phyloP scores from a whole-genome alignment of 2,888 invertebrate genomes.

The Dexiosoma caninum region DNA sequence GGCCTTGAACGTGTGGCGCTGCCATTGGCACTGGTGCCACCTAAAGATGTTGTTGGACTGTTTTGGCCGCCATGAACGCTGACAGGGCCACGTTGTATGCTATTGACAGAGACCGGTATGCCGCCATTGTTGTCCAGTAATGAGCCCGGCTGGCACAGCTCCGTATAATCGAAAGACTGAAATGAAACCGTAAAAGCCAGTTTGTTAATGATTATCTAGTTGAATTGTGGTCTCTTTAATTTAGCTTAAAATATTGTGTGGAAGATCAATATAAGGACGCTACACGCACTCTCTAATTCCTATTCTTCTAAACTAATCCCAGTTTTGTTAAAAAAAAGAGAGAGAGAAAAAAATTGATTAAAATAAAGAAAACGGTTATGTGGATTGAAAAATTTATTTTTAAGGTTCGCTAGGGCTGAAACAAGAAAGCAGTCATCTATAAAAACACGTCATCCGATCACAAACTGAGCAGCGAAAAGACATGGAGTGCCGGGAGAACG shows the following conservation, averaged over 20 bases:
- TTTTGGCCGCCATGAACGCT: constrained; percentile 79
- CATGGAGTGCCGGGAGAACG: not conserved
- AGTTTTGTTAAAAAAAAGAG: constrained; percentile 51
- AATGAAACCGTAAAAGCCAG: constrained; percentile 66
- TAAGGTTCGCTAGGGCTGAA: constrained; percentile 20
- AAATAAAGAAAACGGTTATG: not conserved
- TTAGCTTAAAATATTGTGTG: not conserved
- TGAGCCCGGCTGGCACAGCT: constrained; percentile 86
- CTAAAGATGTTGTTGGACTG: constrained; percentile 78
- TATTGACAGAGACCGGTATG: constrained; percentile 79
- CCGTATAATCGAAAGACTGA: constrained; percentile 95
- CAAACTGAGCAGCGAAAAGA: not conserved
- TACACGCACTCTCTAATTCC: constrained; percentile 53
- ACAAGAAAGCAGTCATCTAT: constrained; percentile 39
- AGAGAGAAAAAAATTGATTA: constrained; percentile 2
- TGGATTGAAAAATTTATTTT: constrained; percentile 6
- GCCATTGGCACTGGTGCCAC: constrained; percentile 81
- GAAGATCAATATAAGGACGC: constrained; percentile 50
- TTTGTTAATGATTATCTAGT: not conserved
- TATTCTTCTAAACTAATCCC: constrained; percentile 27
- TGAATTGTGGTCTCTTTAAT: not conserved
- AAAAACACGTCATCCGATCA: constrained; percentile 14
- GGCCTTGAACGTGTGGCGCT: constrained; percentile 87
- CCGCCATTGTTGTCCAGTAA: constrained; percentile 79
- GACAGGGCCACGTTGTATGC: constrained; percentile 79